Base-by-base conservation (phyloP, 2,113 vertebrate genomes). In the Protomyctophum bolini region DNA sequence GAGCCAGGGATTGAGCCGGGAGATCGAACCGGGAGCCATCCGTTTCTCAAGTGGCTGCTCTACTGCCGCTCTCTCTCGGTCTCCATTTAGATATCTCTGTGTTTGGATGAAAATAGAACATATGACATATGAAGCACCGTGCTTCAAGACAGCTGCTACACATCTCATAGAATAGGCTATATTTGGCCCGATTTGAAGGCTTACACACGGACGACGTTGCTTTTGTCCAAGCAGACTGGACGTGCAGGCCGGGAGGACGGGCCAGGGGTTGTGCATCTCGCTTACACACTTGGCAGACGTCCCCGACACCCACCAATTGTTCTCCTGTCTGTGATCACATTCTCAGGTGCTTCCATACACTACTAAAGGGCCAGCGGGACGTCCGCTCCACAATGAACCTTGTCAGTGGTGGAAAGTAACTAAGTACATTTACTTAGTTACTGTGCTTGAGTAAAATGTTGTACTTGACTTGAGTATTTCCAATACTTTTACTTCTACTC, bases 321-420 rank as follows among this genome's bases (percentile, higher is more conserved):
- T 77, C 10, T 49, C 58, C 51, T 62, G 29, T 79, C 33, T 55
- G 6, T 64, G 64, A 82, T 58, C 14, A 52, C 15, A 71, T 73
- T 79, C 72, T 79, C 52, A 83, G 61, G 50, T 76, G 51, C 59
- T 80, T 81, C 54, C 80, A 69, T 64, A 46, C 51, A 9, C 52
- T 46, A 9, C 52, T 46, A 58, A 41, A 41, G 33, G 33, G 33
- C 33, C 33, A 41, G 33, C 2, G 2, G 51, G 66, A 57, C 55
- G 68, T 79, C 76, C 71, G n/a, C 68, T 15, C 63, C 50, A 45
- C 15, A 41, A 41, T 41, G 4, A 3, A 41, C 33, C 33, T 41
- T 41, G 33, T 6, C 33, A 41, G 33, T 41, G 33, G 33, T 41
- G 33, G 3, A 21, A 21, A 21, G 21, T 21, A 21, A 21, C 21